Evolutionary conservation across 2,888 invertebrate species (phyloP), one percentile per base, ranked within the genome.

Genomic region (Pristionchus exspectatus): DNA sequence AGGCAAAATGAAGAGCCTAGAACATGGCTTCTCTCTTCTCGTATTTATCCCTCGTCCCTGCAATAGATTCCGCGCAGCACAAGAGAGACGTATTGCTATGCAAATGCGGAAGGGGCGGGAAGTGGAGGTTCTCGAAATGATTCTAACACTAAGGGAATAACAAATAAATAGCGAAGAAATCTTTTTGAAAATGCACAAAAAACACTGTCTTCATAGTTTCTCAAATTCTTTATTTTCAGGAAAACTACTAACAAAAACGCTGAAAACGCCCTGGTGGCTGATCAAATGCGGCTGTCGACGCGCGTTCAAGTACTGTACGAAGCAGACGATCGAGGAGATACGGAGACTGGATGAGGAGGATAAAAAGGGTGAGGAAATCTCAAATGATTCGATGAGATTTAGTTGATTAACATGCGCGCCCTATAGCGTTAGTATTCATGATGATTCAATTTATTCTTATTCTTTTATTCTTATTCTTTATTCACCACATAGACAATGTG

Each of bases 241-340:
- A 1, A 94, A 94, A 90, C 91, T 94, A 24, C 90, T 94, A 44
- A 94, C 94, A 14, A 90, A 90, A 27, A 90, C 91, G 24, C 90
- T 95, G 18, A 94, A 95, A 90, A 92, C 92, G 7, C 94, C 94
- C 7, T 94, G 94, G 94, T 93, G 92, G 90, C 88, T 93, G 56
- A 72, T 94, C 69, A 94, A 95, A 90, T 94, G 94, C 81, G 91
- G 90, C 2, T 94, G 94, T 74, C 90, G 94, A 16, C 90, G 94
- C 44, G 87, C 92, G 21, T 94, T 94, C 90, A 91, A 94, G 14
- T 94, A 94, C 89, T 95, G 94, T 87, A 94, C 95, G 30, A 94
- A 94, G 74, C 94, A 95, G 88, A 93, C 93, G 14, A 74, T 93
- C 86, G 92, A 91, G 12, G 94, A 95, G 90, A 95, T 94, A 38